Conservation (phyloP, 2,797 vertebrate genomes). For the Anas flavirostris region DNA sequence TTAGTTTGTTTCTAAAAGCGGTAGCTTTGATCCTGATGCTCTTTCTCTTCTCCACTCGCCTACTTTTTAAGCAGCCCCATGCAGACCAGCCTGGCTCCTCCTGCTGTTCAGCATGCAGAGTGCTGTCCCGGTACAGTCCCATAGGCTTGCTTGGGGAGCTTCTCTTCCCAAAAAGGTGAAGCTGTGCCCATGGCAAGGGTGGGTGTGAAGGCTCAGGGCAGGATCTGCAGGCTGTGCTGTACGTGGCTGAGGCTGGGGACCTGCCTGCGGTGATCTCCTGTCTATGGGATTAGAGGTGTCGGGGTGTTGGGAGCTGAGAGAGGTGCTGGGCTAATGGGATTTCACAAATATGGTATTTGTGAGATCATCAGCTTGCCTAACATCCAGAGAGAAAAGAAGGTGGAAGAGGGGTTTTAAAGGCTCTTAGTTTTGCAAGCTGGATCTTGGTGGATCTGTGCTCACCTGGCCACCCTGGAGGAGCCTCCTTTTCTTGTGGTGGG, state of each 20-base stretch:
- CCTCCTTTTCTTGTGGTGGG: neutral
- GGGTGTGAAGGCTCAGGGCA: neutral
- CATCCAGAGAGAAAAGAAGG: neutral
- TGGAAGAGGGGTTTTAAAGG: neutral
- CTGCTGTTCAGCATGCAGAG: accelerated
- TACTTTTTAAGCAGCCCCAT: neutral
- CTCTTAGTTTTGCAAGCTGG: neutral
- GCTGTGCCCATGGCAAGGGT: neutral
- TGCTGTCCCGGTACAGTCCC: neutral
- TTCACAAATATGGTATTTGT: neutral
- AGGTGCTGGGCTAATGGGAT: neutral
- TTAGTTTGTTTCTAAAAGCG: slow-evolving; percentile 47
- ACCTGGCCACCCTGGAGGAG: neutral
- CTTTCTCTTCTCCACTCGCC: neutral
- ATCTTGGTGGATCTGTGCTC: neutral
- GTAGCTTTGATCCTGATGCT: slow-evolving; percentile 33
- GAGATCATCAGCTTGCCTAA: neutral
- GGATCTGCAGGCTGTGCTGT: accelerated
- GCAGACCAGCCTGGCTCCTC: neutral
- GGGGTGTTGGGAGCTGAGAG: neutral
- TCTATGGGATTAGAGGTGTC: no score
- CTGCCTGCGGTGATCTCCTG: neutral
- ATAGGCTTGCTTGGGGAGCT: neutral
- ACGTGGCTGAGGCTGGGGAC: neutral
- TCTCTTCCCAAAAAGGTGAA: neutral